Base-by-base conservation (phyloP, 35 echinoderm and acorn worm genomes). In the Apostichopus japonicus region DNA sequence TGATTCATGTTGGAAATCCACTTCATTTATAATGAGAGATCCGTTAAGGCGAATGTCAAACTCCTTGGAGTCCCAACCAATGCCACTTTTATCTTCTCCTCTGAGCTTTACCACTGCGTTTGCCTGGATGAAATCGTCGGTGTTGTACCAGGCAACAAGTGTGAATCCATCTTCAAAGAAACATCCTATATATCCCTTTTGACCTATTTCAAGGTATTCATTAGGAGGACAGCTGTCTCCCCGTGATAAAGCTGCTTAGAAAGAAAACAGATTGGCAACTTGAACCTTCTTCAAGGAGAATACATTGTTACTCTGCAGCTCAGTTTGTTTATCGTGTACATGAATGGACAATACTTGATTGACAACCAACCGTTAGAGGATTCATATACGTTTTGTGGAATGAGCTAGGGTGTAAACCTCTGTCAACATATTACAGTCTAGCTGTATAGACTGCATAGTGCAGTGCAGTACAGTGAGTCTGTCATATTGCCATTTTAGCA, bases 1-100 rank as follows among this genome's bases (percentile, higher is more conserved):
- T 10, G 17, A 17, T 10, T 84, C 81, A 24, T 84, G 81, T 53
- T 59, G 53, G 27, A 84, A 0, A 4, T 14, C 15, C 1, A 84
- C 81, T 23, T 84, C 56, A 58, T 84, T 84, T 22, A 84, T 84
- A 17, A 84, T 56, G 8, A 84, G 55, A 57, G 81, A 84, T 19
- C 81, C 81, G 21, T 84, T 84, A 0, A 58, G 81, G 56, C 61
- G 53, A 58, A 84, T 17, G 55, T 84, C 81, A 84, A 17, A 84
- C 17, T 84, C 81, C 13, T 58, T 58, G 19, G 81, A 57, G 1
- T 4, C 15, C 9, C 27, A 84, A 57, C 81, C 81, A 9, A 84
- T 22, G 3, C 81, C 81, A 57, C 53, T 84, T 57, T 84, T 84
- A n/a, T 8, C 57, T 6, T 14, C 2, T 84, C 81, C 81, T 84